phyloP scores from a whole-genome alignment of 2,797 vertebrate species.

The Sarcophilus harrisii region DNA sequence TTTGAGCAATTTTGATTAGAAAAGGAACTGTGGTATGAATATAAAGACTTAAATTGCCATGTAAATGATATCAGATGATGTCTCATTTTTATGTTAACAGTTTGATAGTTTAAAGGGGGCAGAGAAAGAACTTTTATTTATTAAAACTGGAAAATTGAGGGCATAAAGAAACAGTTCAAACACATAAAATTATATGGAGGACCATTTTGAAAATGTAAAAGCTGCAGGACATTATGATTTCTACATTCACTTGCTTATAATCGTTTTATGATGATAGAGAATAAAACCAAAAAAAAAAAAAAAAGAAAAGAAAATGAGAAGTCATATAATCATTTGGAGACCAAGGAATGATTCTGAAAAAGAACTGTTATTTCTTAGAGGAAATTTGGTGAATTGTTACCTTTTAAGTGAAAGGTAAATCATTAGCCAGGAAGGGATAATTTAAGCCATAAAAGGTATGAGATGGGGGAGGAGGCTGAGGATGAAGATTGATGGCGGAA shows the following conservation, averaged over 20 bases:
- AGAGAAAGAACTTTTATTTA: neutral
- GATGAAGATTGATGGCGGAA: neutral
- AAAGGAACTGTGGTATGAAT: neutral
- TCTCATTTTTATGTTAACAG: neutral
- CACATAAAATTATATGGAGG: neutral
- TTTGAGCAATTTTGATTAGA: neutral
- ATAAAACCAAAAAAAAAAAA: neutral
- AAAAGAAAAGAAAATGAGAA: neutral
- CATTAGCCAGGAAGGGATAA: neutral
- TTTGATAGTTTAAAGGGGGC: neutral
- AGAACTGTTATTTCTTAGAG: neutral
- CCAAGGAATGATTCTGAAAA: neutral
- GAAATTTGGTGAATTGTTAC: neutral
- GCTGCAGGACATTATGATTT: neutral
- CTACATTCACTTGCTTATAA: neutral
- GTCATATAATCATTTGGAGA: neutral
- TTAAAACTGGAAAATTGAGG: rapidly evolving
- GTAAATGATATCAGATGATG: neutral
- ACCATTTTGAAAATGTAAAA: neutral
- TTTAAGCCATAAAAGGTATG: neutral
- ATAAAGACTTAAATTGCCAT: neutral
- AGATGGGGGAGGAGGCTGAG: neutral
- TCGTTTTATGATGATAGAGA: neutral
- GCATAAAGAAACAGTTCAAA: rapidly evolving
- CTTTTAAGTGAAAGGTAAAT: neutral